Conservation (phyloP, 2,113 vertebrate genomes). For the Elephas maximus region DNA sequence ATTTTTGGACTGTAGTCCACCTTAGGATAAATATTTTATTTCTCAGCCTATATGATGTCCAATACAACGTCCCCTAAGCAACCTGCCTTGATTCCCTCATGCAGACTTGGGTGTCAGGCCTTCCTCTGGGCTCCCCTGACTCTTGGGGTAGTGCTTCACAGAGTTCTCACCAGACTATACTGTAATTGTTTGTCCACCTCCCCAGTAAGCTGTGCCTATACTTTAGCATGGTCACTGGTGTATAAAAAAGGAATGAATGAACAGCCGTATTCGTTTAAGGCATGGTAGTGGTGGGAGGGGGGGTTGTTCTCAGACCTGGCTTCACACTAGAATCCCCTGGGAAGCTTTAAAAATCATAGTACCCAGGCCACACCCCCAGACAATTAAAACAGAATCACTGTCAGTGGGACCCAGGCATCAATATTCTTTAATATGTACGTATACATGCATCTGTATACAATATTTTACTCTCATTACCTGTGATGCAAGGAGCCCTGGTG, state of each 20-base stretch:
- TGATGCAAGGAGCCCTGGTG: neutral
- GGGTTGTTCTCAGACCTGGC: neutral
- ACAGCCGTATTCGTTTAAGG: neutral
- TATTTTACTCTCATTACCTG: neutral
- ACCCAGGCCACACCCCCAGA: neutral
- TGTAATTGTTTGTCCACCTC: neutral
- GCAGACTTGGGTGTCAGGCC: neutral
- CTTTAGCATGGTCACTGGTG: neutral
- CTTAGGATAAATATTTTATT: constrained; percentile 13
- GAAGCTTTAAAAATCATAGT: constrained; percentile 3
- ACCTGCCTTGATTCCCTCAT: neutral
- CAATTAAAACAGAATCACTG: neutral
- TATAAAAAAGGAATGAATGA: neutral
- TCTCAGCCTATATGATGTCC: neutral
- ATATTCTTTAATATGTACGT: neutral
- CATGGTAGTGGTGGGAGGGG: neutral
- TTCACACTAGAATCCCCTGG: neutral
- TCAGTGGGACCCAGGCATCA: neutral
- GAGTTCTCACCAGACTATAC: neutral
- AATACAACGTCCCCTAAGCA: neutral
- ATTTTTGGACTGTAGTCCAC: neutral
- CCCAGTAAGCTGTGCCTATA: neutral
- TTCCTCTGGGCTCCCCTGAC: neutral
- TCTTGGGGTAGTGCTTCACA: neutral
- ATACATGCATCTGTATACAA: neutral